Percentiles rank a stretch among this genome's conserved stretches.
These are phyloP conservation scores for Amyelois transitella DNA, from an alignment of 1,140 invertebrate genomes.

Conservation along the genomic window DNA sequence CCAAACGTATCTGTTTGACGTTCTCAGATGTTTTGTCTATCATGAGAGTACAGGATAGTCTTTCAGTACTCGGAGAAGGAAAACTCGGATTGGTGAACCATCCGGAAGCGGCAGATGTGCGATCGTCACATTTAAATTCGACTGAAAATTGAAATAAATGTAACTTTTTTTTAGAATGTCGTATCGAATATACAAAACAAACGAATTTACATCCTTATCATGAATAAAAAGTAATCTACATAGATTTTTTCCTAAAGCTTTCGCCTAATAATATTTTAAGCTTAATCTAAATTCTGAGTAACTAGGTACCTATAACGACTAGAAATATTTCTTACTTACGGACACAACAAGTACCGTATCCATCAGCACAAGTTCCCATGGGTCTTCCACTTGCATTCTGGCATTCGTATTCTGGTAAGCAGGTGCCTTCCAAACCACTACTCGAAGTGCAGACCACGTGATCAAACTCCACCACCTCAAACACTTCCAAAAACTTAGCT, in stretches of 20 bases:
- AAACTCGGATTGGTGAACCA: constrained; percentile 65
- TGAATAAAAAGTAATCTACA: too few species aligned
- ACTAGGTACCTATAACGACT: too few species aligned
- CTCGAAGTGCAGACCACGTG: constrained; percentile 76
- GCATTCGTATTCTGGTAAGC: constrained; percentile 81
- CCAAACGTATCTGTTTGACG: constrained; percentile 80
- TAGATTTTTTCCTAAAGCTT: too few species aligned
- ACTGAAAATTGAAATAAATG: constrained; percentile 32
- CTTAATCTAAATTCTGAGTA: too few species aligned
- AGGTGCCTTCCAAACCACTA: constrained; percentile 78
- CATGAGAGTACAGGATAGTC: constrained; percentile 76
- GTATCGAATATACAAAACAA: too few species aligned
- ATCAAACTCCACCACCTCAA: constrained; percentile 82
- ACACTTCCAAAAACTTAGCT: constrained; percentile 77
- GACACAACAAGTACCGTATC: constrained; percentile 84
- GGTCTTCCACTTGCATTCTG: constrained; percentile 75
- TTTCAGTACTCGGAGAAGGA: constrained; percentile 53
- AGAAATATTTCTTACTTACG: constrained; percentile 79
- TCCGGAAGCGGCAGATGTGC: constrained; percentile 33
- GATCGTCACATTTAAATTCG: constrained; percentile 48
- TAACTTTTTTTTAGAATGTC: background rate
- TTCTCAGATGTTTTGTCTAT: constrained; percentile 76
- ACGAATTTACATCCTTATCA: too few species aligned
- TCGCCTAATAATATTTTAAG: too few species aligned
- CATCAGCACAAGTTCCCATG: constrained; percentile 82